phyloP scores from a whole-genome alignment of 2,797 vertebrate species.

The Emydoidea blandingii region DNA sequence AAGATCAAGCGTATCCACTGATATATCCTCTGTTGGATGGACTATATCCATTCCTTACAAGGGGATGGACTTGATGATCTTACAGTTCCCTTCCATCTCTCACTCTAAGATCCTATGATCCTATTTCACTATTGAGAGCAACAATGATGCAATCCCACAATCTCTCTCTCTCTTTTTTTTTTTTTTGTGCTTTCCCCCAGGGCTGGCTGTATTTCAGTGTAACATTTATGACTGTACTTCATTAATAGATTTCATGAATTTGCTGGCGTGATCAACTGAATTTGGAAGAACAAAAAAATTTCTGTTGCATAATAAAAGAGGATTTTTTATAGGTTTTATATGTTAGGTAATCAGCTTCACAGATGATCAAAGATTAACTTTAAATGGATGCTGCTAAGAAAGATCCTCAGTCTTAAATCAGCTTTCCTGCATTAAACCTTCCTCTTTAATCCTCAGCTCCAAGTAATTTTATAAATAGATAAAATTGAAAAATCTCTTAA shows the following conservation, averaged over 20 bases:
- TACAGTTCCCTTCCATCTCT: neutral
- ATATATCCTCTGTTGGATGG: neutral
- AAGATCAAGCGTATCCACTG: conserved; percentile 9
- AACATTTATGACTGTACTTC: neutral
- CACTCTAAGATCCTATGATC: neutral
- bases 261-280: neutral
- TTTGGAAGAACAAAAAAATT: conserved; percentile 38
- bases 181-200: neutral
- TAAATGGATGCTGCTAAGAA: conserved; percentile 74
- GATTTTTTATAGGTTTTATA: conserved; percentile 68
- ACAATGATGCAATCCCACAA: neutral
- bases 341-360: conserved; percentile 72
- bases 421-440: conserved; percentile 72
- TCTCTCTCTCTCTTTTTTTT: neutral
- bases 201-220: neutral
- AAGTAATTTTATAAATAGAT: conserved; percentile 80
- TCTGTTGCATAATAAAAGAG: conserved; percentile 65
- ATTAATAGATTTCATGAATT: conserved; percentile 5
- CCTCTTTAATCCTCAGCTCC: conserved; percentile 70
- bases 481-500: conserved; percentile 79
- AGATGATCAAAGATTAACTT: conserved; percentile 76
- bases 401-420: conserved; percentile 72
- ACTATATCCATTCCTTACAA: neutral
- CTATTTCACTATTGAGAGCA: neutral
- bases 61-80: neutral